phyloP scores from a whole-genome alignment of 2,888 invertebrate genomes.

The Myopa tessellatipennis region DNA sequence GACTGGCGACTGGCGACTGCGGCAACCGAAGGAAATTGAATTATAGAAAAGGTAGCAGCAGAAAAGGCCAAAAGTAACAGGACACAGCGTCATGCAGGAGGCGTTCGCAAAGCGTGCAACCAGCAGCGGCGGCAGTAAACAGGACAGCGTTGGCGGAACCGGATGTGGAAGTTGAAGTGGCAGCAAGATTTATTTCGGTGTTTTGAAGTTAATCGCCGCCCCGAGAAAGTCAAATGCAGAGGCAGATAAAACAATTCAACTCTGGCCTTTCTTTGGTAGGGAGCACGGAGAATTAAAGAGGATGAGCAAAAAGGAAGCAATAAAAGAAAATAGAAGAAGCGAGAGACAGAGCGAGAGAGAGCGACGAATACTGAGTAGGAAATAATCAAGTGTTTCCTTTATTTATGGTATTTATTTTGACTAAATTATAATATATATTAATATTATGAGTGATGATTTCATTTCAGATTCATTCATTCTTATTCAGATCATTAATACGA shows the following conservation, averaged over 20 bases:
- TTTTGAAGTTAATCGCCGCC: slow-evolving; percentile 13
- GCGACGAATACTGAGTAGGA: too few species aligned
- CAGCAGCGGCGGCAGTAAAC: not conserved
- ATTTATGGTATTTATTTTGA: too few species aligned
- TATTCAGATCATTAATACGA: too few species aligned
- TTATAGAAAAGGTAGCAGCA: slow-evolving; percentile 10
- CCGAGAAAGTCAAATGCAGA: slow-evolving; percentile 4
- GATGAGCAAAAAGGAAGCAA: too few species aligned
- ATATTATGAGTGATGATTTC: too few species aligned
- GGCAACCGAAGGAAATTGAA: slow-evolving; percentile 7
- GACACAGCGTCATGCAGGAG: not conserved
- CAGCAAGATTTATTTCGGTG: slow-evolving; percentile 20
- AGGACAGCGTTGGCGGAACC: not conserved
- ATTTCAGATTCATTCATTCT: too few species aligned
- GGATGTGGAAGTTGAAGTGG: slow-evolving; percentile 15
- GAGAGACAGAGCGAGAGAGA: too few species aligned
- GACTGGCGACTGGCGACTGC: not conserved
- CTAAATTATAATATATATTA: too few species aligned
- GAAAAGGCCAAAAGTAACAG: slow-evolving; percentile 11
- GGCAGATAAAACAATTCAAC: not conserved
- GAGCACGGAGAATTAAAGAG: too few species aligned
- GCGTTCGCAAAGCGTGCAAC: not conserved
- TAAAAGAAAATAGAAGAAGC: too few species aligned
- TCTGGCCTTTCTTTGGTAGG: not conserved
- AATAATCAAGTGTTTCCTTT: too few species aligned